phyloP scores from a whole-genome alignment of 2,888 invertebrate genomes.

The Rotaria sp. region DNA sequence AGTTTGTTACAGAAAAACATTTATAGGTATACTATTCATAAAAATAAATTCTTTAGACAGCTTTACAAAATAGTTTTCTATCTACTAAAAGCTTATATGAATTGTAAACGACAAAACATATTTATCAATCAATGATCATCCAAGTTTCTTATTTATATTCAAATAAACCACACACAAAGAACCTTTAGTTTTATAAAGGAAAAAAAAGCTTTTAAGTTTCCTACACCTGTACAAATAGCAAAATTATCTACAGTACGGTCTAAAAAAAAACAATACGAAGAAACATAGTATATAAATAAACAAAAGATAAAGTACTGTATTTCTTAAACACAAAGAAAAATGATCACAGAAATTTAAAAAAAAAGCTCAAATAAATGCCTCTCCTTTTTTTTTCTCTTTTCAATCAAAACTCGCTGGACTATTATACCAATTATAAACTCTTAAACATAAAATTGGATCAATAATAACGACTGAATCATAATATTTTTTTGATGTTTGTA shows the following conservation, averaged over 20 bases:
- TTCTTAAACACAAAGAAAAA: neutral
- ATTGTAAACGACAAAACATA: neutral
- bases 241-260: neutral
- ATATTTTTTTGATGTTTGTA: neutral
- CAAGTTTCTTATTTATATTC: neutral
- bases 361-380: neutral
- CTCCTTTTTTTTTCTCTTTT: neutral
- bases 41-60: too few species aligned
- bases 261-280: neutral
- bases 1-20: too few species aligned
- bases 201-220: neutral
- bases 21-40: too few species aligned
- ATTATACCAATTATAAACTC: conserved; percentile 24
- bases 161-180: neutral
- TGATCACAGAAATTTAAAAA: neutral
- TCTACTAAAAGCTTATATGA: too few species aligned
- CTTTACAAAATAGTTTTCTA: too few species aligned
- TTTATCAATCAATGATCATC: neutral
- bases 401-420: neutral
- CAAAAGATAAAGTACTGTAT: neutral
- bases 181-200: neutral
- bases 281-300: neutral
- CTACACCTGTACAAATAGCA: neutral
- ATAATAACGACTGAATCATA: conserved; percentile 23
- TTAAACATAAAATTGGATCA: conserved; percentile 2